A percentile compares a stretch with the other conserved stretches of the same genome.
Evolutionary conservation across 2,113 vertebrate genomes (phyloP).

Genomic region (Perca fluviatilis): DNA sequence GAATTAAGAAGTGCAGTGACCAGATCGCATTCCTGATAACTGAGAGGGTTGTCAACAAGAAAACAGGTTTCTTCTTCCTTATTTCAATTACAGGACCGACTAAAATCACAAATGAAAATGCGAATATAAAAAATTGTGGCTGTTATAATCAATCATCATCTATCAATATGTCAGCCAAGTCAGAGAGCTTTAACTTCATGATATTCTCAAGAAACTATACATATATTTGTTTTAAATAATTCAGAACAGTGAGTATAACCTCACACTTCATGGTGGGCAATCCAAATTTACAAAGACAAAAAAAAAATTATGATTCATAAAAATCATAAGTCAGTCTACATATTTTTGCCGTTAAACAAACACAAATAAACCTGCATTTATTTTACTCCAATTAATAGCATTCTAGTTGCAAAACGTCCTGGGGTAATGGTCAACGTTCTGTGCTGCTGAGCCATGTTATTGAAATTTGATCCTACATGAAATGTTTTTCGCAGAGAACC

Average conservation of each 20-base stretch:
- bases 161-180: not conserved
- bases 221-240: too few species aligned
- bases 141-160: not conserved
- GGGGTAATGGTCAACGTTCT: slow-evolving; percentile 30
- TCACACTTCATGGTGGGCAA: not conserved
- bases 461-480: slow-evolving; percentile 70
- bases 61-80: slow-evolving; percentile 1
- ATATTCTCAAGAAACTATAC: not conserved
- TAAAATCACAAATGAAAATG: not conserved
- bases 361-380: not conserved
- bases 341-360: not conserved
- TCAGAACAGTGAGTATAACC: not conserved
- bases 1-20: not conserved
- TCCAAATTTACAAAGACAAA: not conserved
- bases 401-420: slow-evolving; percentile 10
- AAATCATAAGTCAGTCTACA: too few species aligned
- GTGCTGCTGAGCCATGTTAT: slow-evolving; percentile 57
- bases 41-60: not conserved
- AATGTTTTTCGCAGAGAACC: slow-evolving; percentile 48
- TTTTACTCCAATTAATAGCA: not conserved
- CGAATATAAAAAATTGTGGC: not conserved
- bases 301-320: too few species aligned
- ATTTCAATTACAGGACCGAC: not conserved
- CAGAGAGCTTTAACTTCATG: not conserved
- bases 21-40: slow-evolving; percentile 1